Base-by-base conservation (phyloP, 1,140 invertebrate genomes). In the Heliconius himera region DNA sequence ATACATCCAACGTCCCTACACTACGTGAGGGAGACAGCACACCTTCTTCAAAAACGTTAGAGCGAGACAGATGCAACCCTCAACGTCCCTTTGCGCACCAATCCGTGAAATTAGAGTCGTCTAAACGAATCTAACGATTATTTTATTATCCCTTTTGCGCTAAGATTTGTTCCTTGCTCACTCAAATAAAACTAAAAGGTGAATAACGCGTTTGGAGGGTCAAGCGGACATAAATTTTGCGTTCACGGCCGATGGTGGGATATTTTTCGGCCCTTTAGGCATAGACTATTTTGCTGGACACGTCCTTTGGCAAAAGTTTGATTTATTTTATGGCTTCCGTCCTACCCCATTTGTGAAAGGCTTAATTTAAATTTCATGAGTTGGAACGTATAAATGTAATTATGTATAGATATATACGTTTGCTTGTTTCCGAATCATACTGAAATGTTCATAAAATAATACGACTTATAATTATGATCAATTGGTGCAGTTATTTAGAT, bases 41-140 rank as follows among this genome's bases (percentile, higher is more conserved):
- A 66, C 38, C n/a, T 13, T 13, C 9, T 18, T n/a, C 11, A 8
- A 74, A 46, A 60, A 36, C 11, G 86, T 60, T 26, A 72, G 86
- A 91, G 77, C 20, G 87, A 79, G 87, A 91, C 83, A 56, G 79
- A 77, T 22, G 77, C 80, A 86, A 87, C 90, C 89, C 89, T 90
- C 87, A 79, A 84, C 85, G 88, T 91, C 93, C 93, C 93, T 94
- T 94, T 93, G 88, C 84, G 90, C 92, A 93, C 79, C 93, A 90
- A 91, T 88, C 90, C 93, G 89, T 94, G 93, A 94, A 94, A 94
- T 94, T 94, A 93, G 90, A 92, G 78, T 91, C 93, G 90, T 93
- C 92, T 94, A 94, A 93, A 94, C 92, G 93, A 93, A 93, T 94
- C 90, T 94, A 93, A 94, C 93, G 93, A 94, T 94, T 94, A 94